Evolutionary conservation across 2,113 vertebrate genomes (phyloP), one percentile per base, ranked within the genome.

Genomic region (Circaetus gallicus): DNA sequence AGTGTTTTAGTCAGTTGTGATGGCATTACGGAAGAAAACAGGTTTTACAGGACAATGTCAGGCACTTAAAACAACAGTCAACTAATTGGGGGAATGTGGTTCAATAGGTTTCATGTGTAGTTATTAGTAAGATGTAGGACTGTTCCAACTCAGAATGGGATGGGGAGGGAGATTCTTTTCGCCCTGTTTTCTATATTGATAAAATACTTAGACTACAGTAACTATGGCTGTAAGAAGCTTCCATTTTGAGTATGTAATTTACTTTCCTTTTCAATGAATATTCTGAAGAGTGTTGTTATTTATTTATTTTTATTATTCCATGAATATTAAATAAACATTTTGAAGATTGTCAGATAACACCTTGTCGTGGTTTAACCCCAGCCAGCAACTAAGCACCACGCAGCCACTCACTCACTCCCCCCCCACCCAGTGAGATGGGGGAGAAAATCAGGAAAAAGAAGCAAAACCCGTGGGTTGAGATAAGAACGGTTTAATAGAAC

Each of bases 71-170:
- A 94, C 83, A 94, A 93, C 85, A 98, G 89, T 94, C 94, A 93
- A 89, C 96, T 98, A 97, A 97, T 31, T 86, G 77, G 92, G 80
- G 82, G 84, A 97, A 92, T 96, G 97, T 95, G 71, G 86, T 98
- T 97, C 89, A 98, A 96, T 91, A 97, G 76, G 26, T 98, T 98
- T 97, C 90, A 82, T 95, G 67, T 97, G 70, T 97, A 94, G 86
- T 95, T 97, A 90, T 97, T 97, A 97, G 94, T 93, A 97, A 86
- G 91, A 95, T 90, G 90, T 93, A 90, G 73, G 92, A 95, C 86
- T 96, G 82, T 95, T 98, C 85, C 89, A 97, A 0, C 52, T 84
- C 56, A 58, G 38, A 52, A 28, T 38, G 21, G 36, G 18, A 80
- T 50, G 42, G 29, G n/a, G 14, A 55, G 85, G 40, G 77, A 89